These are phyloP conservation scores for Embiotoca jacksoni DNA, from an alignment of 2,113 vertebrate genomes.

Conservation along the genomic window DNA sequence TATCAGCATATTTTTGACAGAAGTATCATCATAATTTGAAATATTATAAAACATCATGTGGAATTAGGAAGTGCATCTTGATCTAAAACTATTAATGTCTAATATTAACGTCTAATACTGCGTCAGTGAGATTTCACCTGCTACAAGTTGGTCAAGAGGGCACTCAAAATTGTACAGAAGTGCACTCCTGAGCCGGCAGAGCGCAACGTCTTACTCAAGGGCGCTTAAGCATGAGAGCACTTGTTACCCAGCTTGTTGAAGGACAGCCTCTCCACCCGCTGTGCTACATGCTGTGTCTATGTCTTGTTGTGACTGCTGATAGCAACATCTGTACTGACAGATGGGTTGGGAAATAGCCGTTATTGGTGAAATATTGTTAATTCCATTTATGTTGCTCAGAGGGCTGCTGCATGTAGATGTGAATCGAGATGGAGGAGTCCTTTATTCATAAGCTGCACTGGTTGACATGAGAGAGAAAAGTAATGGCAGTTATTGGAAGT, in stretches of 20 bases:
- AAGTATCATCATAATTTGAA: too few relatives aligned
- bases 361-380: conserved; percentile 33
- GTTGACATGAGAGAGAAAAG: neutral
- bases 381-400: neutral
- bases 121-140: neutral
- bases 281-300: neutral
- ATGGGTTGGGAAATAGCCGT: conserved; percentile 37
- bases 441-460: neutral
- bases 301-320: conserved; percentile 13
- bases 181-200: neutral
- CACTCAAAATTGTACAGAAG: conserved; percentile 2
- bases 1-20: too few relatives aligned
- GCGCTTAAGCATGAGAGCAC: conserved; percentile 18
- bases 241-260: conserved; percentile 11
- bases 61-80: neutral
- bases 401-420: conserved; percentile 12
- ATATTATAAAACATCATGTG: neutral
- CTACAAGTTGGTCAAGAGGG: neutral
- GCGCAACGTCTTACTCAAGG: conserved; percentile 9
- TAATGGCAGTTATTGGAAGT: neutral
- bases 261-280: neutral
- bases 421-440: neutral
- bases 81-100: neutral
- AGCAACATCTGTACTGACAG: conserved; percentile 57
- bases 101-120: too few relatives aligned